Conservation (phyloP, 2,113 vertebrate species). For the Dryoscopus gambensis region DNA sequence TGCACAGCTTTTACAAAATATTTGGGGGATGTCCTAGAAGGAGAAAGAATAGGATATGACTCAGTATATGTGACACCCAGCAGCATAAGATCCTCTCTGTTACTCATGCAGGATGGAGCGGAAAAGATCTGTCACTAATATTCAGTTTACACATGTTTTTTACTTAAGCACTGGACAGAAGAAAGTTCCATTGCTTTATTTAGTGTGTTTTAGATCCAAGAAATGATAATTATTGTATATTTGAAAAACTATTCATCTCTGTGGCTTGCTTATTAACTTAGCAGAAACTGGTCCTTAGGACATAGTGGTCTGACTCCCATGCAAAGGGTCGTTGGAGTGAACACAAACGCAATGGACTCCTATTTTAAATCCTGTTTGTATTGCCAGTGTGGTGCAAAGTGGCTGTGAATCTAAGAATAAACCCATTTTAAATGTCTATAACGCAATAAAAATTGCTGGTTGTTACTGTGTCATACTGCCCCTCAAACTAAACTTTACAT, state of each 20-base stretch:
- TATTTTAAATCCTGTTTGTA: background rate
- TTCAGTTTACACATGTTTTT: background rate
- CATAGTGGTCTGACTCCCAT: background rate
- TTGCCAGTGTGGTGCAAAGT: background rate
- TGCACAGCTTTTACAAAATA: background rate
- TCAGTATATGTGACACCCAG: background rate
- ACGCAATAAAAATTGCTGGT: background rate
- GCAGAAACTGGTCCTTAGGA: background rate
- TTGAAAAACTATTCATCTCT: background rate
- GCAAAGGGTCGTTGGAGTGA: background rate
- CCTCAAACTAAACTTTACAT: background rate
- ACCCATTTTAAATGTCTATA: background rate
- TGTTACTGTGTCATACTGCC: background rate
- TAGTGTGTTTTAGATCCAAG: background rate
- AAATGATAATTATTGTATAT: background rate
- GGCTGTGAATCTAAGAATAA: background rate
- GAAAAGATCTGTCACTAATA: background rate
- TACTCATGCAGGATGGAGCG: background rate
- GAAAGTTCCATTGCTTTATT: constrained; percentile 3
- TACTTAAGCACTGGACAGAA: background rate
- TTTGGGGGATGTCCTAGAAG: background rate
- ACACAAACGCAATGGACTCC: background rate
- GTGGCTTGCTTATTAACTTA: background rate
- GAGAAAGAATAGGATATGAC: background rate
- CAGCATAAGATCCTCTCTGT: background rate